Percentiles rank a stretch among this genome's conserved stretches.
Evolutionary conservation across 2,113 vertebrate genomes (phyloP).

Genomic region (Sorex fumeus): DNA sequence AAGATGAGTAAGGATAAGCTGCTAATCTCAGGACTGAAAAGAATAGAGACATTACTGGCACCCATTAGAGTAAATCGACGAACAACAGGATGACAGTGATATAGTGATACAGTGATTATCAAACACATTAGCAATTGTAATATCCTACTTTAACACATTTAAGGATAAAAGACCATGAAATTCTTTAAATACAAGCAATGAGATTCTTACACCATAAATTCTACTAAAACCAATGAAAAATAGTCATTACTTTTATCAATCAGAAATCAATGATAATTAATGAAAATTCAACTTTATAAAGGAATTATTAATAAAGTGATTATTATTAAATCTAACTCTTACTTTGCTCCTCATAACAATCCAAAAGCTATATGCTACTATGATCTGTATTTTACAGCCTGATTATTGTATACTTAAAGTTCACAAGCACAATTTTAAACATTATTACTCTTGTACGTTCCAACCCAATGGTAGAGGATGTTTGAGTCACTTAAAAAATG

Average conservation of each 20-base stretch:
- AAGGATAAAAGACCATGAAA: background rate
- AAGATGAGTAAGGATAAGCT: too few species aligned
- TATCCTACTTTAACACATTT: background rate
- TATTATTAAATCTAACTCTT: background rate
- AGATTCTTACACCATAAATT: background rate
- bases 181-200: background rate
- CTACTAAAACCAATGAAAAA: slow-evolving; percentile 1
- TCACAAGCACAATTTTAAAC: slow-evolving; percentile 57
- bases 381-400: background rate
- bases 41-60: too few species aligned
- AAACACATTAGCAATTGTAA: slow-evolving; percentile 20
- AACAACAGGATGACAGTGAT: too few species aligned
- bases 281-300: slow-evolving; percentile 33
- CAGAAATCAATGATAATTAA: slow-evolving; percentile 32
- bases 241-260: slow-evolving; percentile 11
- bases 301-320: background rate
- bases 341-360: background rate
- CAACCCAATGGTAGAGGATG: slow-evolving; percentile 47
- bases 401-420: slow-evolving; percentile 22
- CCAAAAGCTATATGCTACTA: background rate
- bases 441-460: slow-evolving; percentile 74
- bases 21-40: too few species aligned
- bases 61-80: too few species aligned
- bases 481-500: slow-evolving; percentile 61
- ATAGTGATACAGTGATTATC: too few species aligned